Base-by-base conservation (phyloP, 1,140 invertebrate species). In the Drosophila sechellia region DNA sequence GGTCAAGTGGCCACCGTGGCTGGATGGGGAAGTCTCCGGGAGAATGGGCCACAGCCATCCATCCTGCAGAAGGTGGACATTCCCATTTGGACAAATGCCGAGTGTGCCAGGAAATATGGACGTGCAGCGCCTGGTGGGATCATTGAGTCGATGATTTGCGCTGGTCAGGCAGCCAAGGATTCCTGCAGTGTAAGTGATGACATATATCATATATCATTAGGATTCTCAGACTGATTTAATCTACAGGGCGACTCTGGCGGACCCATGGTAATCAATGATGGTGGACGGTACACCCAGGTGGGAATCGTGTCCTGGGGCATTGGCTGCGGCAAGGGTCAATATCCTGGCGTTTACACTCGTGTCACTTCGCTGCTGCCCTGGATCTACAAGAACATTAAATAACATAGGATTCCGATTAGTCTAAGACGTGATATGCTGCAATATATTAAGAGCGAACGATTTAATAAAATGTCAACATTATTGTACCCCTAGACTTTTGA, bases 281-380 rank as follows among this genome's bases (percentile, higher is more conserved):
- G 95, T 27, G 89, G 76, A 12, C 94, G 94, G 60, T 97, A 96
- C 95, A 96, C 94, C 0, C 96, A 97, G 93, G 96, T 98, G 2
- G 98, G 98, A 35, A 95, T 99, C 12, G 97, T 98, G 0, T 97
- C 97, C 13, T 98, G 97, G 96, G 98, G 98, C 25, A 97, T 98
- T 79, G 97, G 97, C 27, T 98, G 98, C 90, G 98, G 97, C 6
- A 96, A 97, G 93, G 96, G 96, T 22, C 95, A 97, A 91, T 97
- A 96, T 93, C 98, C 98, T 1, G 98, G 98, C 11, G 97, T 92
- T 2, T 92, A 92, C 43, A 95, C 87, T 3, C 93, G 96, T 84
- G 95, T 97, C 15, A 95, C 95, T 17, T 94, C 94, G 61, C 97
- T 96, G 92, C 91, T 96, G 75, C 94, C 94, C 11, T 97, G 97